These are phyloP conservation scores for Caradrina clavipalpis DNA, from an alignment of 2,888 invertebrate species.

Conservation along the genomic window DNA sequence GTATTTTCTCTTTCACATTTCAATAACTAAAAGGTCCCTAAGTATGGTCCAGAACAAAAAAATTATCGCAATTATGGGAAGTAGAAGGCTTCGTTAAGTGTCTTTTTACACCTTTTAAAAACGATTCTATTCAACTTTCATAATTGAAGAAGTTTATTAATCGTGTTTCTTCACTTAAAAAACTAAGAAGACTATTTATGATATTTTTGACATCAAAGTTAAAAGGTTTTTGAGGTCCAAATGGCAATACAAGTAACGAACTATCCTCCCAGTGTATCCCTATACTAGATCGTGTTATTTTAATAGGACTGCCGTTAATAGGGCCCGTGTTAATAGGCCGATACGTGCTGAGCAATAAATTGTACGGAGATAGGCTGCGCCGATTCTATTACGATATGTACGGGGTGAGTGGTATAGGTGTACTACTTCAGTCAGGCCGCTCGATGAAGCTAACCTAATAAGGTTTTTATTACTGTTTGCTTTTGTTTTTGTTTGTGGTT, in stretches of 20 bases:
- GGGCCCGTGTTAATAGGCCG: slow-evolving; percentile 66
- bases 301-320: slow-evolving; percentile 65
- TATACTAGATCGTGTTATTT: slow-evolving; percentile 60
- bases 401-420: slow-evolving; percentile 38
- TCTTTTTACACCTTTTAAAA: no score
- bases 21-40: no score
- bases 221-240: no score
- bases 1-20: no score
- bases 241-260: not conserved
- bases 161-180: no score
- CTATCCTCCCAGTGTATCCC: slow-evolving; percentile 52
- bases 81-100: no score
- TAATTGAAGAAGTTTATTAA: no score
- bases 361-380: slow-evolving; percentile 60
- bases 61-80: no score
- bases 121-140: no score
- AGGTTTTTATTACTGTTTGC: not conserved
- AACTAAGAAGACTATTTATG: no score
- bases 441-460: not conserved
- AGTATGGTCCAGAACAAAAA: no score
- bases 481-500: not conserved
- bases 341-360: slow-evolving; percentile 66
- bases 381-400: slow-evolving; percentile 71
- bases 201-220: no score
- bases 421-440: slow-evolving; percentile 24